Conservation (phyloP, 2,888 invertebrate genomes). For the Drosophila picticornis region DNA sequence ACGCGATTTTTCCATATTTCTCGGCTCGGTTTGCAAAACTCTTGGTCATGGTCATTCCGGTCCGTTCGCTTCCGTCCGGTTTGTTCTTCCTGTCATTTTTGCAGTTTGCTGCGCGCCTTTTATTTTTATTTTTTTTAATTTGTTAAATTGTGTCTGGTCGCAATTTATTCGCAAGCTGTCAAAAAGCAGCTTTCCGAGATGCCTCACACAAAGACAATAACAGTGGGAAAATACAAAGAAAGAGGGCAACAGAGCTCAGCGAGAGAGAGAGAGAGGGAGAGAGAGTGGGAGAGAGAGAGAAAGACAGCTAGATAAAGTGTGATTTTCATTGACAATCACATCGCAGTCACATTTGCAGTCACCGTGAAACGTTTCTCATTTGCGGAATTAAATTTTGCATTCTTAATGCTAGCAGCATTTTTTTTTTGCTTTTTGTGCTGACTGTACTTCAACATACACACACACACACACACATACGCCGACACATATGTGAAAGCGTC, state of each 20-base stretch:
- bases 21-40: slow-evolving; percentile 44
- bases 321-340: slow-evolving; percentile 32
- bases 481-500: slow-evolving; percentile 1
- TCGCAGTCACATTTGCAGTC: slow-evolving; percentile 1
- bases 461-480: slow-evolving; percentile 1
- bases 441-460: slow-evolving; percentile 48
- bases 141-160: slow-evolving; percentile 71
- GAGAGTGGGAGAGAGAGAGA: neutral
- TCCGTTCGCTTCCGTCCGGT: slow-evolving; percentile 56
- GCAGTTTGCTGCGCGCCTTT: slow-evolving; percentile 16
- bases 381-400: slow-evolving; percentile 77
- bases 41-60: slow-evolving; percentile 58
- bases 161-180: slow-evolving; percentile 28
- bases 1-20: slow-evolving; percentile 41
- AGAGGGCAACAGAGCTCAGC: neutral
- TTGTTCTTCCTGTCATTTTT: slow-evolving; percentile 38
- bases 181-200: slow-evolving; percentile 10
- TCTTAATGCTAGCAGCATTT: slow-evolving; percentile 43
- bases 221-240: neutral
- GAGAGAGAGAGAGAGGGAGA: neutral
- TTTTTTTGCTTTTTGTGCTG: slow-evolving; percentile 8
- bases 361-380: slow-evolving; percentile 53
- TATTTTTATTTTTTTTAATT: slow-evolving; percentile 63
- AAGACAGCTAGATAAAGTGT: slow-evolving; percentile 12
- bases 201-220: slow-evolving; percentile 23